These are phyloP conservation scores for Trachops cirrhosus DNA, from an alignment of 2,797 vertebrate species.

Conservation along the genomic window DNA sequence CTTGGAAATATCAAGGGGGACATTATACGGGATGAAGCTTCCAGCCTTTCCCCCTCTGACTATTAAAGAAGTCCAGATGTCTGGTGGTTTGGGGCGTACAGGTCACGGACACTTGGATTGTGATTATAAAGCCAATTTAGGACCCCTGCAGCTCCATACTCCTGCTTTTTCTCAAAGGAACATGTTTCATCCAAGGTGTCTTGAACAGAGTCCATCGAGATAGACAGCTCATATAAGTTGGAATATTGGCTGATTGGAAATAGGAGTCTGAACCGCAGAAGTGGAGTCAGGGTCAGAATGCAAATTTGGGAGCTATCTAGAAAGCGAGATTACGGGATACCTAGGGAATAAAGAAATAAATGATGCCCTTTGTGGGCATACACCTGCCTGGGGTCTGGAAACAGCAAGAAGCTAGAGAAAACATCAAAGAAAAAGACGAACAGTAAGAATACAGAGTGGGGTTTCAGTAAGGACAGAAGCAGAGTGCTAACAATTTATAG, in stretches of 20 bases:
- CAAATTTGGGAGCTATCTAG: background rate
- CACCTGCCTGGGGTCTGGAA: background rate
- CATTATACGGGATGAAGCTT: background rate
- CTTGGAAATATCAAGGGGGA: conserved; percentile 4
- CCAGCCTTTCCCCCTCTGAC: background rate
- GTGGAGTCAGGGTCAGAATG: background rate
- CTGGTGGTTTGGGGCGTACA: background rate
- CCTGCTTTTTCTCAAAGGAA: background rate
- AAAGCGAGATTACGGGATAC: background rate
- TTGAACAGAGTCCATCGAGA: background rate
- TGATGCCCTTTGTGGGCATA: background rate
- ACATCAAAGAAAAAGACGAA: background rate
- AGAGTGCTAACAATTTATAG: background rate
- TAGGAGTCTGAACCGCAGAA: background rate
- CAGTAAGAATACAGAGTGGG: background rate
- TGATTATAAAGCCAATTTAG: background rate
- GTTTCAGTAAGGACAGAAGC: background rate
- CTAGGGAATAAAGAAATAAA: background rate
- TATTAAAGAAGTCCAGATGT: conserved; percentile 41
- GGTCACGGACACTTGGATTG: background rate
- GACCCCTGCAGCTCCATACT: background rate
- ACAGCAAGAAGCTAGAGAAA: background rate
- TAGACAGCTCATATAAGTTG: background rate
- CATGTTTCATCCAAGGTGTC: background rate
- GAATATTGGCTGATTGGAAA: background rate